A percentile compares a stretch with the other conserved stretches of the same genome.
phyloP scores from a whole-genome alignment of 2,888 invertebrate species.

The Corbicula japonica region DNA sequence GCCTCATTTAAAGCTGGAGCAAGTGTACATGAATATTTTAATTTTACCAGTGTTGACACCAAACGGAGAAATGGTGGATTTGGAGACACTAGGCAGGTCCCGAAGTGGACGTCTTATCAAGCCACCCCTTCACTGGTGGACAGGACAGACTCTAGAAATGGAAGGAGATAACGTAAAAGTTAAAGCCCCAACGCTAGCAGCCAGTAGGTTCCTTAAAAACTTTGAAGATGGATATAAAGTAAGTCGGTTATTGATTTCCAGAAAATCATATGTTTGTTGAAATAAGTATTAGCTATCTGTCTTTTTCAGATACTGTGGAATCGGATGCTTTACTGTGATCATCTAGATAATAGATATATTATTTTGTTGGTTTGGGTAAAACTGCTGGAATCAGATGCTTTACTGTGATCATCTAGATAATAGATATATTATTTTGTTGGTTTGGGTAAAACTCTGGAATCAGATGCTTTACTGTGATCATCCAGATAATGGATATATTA shows the following conservation, averaged over 20 bases:
- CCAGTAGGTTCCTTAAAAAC: constrained; percentile 51
- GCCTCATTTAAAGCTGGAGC: too few species aligned
- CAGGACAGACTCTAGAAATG: constrained; percentile 67
- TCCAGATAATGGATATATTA: too few species aligned
- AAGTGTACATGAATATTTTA: too few species aligned
- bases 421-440: too few species aligned
- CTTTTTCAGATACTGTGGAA: too few species aligned
- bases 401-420: too few species aligned
- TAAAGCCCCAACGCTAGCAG: constrained; percentile 52
- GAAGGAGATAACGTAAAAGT: constrained; percentile 60
- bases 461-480: too few species aligned
- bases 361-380: too few species aligned
- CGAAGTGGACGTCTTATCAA: constrained; percentile 77
- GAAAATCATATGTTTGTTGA: background rate
- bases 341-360: too few species aligned
- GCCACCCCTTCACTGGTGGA: constrained; percentile 77
- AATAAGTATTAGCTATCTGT: background rate
- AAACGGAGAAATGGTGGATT: constrained; percentile 60
- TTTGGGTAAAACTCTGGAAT: too few species aligned
- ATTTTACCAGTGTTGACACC: constrained; percentile 66
- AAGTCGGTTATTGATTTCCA: constrained; percentile 12
- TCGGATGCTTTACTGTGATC: too few species aligned
- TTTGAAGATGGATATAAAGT: constrained; percentile 61
- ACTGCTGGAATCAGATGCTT: too few species aligned
- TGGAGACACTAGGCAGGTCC: constrained; percentile 70